Percentiles rank a stretch among this genome's conserved stretches.
phyloP scores from a whole-genome alignment of 2,797 vertebrate genomes.

The Coranthus polyacanthus region DNA sequence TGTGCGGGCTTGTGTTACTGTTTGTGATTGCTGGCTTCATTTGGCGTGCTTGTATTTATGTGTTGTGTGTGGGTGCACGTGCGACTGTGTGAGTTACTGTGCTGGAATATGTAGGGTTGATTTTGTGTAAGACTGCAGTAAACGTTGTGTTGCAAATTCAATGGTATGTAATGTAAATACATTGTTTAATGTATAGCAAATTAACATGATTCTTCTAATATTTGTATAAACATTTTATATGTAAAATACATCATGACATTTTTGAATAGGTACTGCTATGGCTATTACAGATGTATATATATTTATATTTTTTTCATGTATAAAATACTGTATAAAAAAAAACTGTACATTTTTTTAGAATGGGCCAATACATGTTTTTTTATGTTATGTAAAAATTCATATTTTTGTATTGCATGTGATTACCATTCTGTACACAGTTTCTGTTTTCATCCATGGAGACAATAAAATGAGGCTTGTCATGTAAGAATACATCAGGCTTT shows the following conservation, averaged over 20 bases:
- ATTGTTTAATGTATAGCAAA: constrained; percentile 87
- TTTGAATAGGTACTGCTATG: constrained; percentile 85
- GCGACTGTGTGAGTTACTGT: constrained; percentile 53
- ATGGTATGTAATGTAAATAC: constrained; percentile 82
- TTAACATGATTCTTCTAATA: constrained; percentile 82
- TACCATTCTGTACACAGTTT: constrained; percentile 84
- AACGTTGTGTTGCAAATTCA: constrained; percentile 74
- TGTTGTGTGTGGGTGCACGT: constrained; percentile 52
- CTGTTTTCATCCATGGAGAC: constrained; percentile 87
- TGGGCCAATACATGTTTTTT: constrained; percentile 85
- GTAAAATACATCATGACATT: constrained; percentile 80
- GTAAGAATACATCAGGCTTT: constrained; percentile 44
- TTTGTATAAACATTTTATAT: constrained; percentile 88
- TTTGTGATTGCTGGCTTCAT: constrained; percentile 72
- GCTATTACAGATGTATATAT: constrained; percentile 85
- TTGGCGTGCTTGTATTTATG: constrained; percentile 68
- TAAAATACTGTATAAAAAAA: constrained; percentile 82
- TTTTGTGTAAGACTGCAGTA: constrained; percentile 72
- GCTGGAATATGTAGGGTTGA: constrained; percentile 59
- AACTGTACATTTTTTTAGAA: constrained; percentile 84
- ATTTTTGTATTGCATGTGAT: constrained; percentile 91
- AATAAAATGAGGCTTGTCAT: constrained; percentile 88
- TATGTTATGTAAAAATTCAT: constrained; percentile 88
- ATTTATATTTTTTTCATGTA: constrained; percentile 88
- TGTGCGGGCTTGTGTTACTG: constrained; percentile 66